Evolutionary conservation across 2,113 vertebrate genomes (phyloP).

Genomic region (Pachypanchax playfairii): DNA sequence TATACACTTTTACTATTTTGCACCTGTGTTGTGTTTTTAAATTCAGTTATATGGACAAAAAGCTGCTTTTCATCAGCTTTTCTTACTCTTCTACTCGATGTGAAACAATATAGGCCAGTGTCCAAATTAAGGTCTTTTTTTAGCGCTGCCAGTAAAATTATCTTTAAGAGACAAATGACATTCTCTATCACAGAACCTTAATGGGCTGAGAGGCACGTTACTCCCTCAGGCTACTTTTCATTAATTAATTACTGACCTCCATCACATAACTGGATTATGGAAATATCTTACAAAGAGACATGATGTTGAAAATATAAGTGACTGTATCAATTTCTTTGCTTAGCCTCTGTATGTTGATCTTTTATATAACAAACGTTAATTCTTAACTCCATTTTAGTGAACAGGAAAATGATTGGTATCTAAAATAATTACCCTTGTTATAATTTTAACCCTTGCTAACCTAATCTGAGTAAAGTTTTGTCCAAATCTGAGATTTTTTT

Average conservation of each 20-base stretch:
- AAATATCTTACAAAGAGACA: constrained; percentile 44
- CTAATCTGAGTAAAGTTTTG: no score
- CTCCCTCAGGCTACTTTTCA: constrained; percentile 42
- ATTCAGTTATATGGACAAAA: constrained; percentile 1
- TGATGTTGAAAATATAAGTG: constrained; percentile 13
- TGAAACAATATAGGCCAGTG: constrained; percentile 51
- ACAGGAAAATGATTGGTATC: neutral
- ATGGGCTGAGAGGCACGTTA: constrained; percentile 59
- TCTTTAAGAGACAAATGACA: constrained; percentile 68
- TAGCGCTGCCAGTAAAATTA: constrained; percentile 53
- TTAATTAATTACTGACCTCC: constrained; percentile 57
- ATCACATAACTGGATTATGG: constrained; percentile 41
- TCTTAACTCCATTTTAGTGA: neutral
- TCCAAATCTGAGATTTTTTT: no score
- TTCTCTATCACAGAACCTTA: constrained; percentile 52
- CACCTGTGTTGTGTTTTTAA: neutral
- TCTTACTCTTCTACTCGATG: constrained; percentile 23
- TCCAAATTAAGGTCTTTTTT: constrained; percentile 59
- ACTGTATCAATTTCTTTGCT: constrained; percentile 53
- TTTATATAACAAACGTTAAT: constrained; percentile 13
- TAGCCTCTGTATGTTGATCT: constrained; percentile 17
- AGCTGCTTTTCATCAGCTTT: constrained; percentile 7
- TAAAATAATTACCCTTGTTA: neutral
- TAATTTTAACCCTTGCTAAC: neutral
- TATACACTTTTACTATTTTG: no score